Evolutionary conservation across 2,113 vertebrate genomes (phyloP), one percentile per base, ranked within the genome.

Genomic region (Scomber scombrus): DNA sequence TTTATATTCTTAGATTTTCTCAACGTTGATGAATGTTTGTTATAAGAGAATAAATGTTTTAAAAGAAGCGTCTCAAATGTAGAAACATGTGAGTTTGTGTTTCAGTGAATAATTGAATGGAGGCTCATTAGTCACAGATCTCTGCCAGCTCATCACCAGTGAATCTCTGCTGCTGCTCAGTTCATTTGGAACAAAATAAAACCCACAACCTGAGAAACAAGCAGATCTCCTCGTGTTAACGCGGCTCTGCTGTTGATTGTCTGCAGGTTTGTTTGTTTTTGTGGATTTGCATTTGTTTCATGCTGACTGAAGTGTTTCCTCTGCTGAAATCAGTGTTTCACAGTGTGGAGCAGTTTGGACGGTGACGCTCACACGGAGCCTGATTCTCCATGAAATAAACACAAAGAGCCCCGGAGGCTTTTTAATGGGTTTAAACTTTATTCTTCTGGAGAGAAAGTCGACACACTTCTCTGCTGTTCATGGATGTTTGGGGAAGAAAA

Each of bases 301-400:
- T 43, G 58, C 57, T 43, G 71, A 51, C 9, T 52, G 19, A 43
- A 51, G 49, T 9, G n/a, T 61, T 62, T 70, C 58, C 64, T 71
- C 55, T 52, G 55, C 40, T 69, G 60, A 71, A 71, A 51, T 58
- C 71, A 57, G 4, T 51, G 31, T 31, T 11, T n/a, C 34, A 8
- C 64, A 54, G 78, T 68, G 49, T 81, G 57, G 19, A 55, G 56
- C 40, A 64, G 57, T 51, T 60, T 75, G 51, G 40, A 67, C 62
- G 23, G 61, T 10, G 7, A 57, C 21, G 31, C 31, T 26, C 60
- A 61, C 68, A 40, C 14, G 43, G 26, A 57, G 71, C 61, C 31
- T 55, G 72, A 76, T 71, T 64, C 23, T n/a, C 46, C 52, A 66
- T 76, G 21, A 71, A 71, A 66, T 46, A 31, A 62, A 73, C 60